Evolutionary conservation across 2,113 vertebrate species (phyloP).

Genomic region (Bujurquina vittata): DNA sequence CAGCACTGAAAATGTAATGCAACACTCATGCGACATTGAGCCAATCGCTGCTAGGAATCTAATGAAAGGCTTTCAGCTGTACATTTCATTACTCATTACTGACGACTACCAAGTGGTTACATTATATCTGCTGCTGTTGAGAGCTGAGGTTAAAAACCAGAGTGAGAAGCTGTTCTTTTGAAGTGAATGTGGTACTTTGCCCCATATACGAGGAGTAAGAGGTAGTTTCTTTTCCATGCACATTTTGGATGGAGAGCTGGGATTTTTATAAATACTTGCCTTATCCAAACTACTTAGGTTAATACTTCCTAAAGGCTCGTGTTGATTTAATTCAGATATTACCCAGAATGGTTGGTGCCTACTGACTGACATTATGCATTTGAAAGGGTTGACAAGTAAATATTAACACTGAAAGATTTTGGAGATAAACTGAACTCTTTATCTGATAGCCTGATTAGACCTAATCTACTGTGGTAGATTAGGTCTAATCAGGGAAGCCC

Average conservation of each 20-base stretch:
- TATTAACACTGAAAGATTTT: constrained; percentile 4
- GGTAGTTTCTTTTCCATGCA: background rate
- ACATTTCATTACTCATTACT: background rate
- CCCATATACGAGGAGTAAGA: background rate
- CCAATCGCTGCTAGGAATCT: background rate
- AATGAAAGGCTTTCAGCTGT: background rate
- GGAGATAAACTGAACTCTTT: background rate
- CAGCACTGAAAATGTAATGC: constrained; percentile 29
- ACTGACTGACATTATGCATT: background rate
- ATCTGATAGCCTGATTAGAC: background rate
- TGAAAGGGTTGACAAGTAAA: background rate
- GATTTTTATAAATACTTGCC: background rate
- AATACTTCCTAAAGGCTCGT: background rate
- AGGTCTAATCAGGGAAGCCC: background rate
- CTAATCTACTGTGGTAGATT: background rate
- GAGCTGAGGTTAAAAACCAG: background rate
- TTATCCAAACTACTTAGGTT: background rate
- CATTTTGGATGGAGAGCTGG: background rate
- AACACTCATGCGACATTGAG: background rate
- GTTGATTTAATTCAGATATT: background rate
- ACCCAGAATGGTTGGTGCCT: background rate
- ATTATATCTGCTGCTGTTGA: background rate
- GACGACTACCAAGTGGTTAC: background rate
- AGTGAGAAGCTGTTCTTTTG: background rate
- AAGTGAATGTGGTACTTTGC: background rate